A percentile compares a stretch with the other conserved stretches of the same genome.
Conservation (phyloP, 2,113 vertebrate genomes). For the Sceloporus undulatus region DNA sequence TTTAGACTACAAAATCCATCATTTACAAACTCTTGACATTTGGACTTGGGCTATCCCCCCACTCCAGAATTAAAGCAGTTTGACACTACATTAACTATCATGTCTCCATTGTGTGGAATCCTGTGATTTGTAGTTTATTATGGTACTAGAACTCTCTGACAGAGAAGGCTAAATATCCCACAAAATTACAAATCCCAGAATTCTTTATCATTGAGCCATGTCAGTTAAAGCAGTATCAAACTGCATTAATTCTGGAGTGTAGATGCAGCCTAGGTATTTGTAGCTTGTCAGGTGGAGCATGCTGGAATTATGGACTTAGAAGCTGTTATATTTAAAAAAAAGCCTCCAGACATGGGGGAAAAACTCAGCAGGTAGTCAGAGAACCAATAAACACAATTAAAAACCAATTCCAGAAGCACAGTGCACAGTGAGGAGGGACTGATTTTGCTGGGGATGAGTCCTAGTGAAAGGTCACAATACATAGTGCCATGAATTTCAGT, state of each 20-base stretch:
- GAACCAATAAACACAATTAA: conserved; percentile 53
- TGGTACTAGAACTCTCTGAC: no score
- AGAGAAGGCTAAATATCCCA: no score
- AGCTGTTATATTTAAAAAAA: not conserved
- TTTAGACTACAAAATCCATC: not conserved
- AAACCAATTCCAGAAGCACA: conserved; percentile 25
- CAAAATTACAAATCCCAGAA: no score
- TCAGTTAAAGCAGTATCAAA: no score
- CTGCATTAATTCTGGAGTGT: no score
- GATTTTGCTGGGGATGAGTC: no score
- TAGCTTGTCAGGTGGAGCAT: not conserved
- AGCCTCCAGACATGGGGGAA: conserved; percentile 33
- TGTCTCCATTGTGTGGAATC: no score
- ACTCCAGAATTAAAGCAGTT: not conserved
- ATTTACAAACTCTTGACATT: not conserved
- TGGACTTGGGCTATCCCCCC: no score
- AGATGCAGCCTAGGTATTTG: not conserved
- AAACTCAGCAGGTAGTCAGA: conserved; percentile 10
- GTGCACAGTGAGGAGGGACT: not conserved
- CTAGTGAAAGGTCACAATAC: no score
- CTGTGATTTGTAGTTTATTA: not conserved
- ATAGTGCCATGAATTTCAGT: no score
- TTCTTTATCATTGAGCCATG: no score
- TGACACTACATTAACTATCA: no score
- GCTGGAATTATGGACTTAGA: not conserved